Conservation (phyloP, 2,888 invertebrate species). For the Anagyrus pseudococci region DNA sequence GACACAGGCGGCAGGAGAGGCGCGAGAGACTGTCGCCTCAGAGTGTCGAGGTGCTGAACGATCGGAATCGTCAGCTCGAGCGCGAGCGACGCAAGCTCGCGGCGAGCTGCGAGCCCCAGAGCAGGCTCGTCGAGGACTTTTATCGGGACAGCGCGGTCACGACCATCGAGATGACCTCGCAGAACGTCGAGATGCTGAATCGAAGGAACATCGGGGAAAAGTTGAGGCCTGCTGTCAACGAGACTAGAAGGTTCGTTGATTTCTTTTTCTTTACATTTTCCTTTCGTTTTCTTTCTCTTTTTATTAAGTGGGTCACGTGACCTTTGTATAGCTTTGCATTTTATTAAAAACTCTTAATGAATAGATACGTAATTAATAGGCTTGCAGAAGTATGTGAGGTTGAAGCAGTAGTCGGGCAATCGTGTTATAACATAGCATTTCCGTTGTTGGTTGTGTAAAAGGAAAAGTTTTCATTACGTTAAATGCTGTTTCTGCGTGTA, state of each 20-base stretch:
- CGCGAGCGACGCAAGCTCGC: slow-evolving; percentile 54
- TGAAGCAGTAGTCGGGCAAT: too few relatives aligned
- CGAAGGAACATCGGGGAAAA: slow-evolving; percentile 48
- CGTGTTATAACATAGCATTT: too few relatives aligned
- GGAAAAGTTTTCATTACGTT: too few relatives aligned
- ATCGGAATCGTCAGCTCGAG: slow-evolving; percentile 55
- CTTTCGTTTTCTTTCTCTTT: too few relatives aligned
- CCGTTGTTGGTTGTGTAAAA: too few relatives aligned
- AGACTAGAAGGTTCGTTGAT: slow-evolving; percentile 25
- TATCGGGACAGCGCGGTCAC: slow-evolving; percentile 52
- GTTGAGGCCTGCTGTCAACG: slow-evolving; percentile 5
- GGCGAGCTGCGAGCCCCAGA: slow-evolving; percentile 53
- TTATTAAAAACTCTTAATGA: too few relatives aligned
- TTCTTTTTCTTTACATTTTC: too few relatives aligned
- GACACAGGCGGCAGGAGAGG: slow-evolving; percentile 33
- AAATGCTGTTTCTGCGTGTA: too few relatives aligned
- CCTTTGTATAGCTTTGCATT: too few relatives aligned
- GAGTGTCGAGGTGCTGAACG: slow-evolving; percentile 55
- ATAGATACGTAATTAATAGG: too few relatives aligned
- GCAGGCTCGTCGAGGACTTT: slow-evolving; percentile 49
- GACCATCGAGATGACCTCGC: slow-evolving; percentile 60
- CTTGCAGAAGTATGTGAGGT: too few relatives aligned
- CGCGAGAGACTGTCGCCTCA: slow-evolving; percentile 54
- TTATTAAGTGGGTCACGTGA: too few relatives aligned
- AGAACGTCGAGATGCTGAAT: slow-evolving; percentile 56